Conservation (phyloP, 2,888 invertebrate genomes). For the Nasonia oneida region DNA sequence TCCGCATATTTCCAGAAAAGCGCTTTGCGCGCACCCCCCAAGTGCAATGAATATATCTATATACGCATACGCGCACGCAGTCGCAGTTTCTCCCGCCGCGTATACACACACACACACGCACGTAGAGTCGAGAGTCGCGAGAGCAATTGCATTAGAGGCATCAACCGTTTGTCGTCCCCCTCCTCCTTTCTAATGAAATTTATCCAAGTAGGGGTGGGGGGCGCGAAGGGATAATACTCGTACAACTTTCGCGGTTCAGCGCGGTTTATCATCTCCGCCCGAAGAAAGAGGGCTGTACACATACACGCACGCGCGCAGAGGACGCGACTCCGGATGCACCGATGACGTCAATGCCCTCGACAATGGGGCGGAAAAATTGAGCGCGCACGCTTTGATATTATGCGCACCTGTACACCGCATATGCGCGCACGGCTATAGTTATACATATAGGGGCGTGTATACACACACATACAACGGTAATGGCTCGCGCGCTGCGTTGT, state of each 20-base stretch:
- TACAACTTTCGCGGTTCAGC: neutral
- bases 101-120: neutral
- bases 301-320: neutral
- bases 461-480: no score
- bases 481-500: no score
- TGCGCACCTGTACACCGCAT: neutral
- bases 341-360: slow-evolving; percentile 62
- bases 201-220: neutral
- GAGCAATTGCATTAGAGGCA: slow-evolving; percentile 21
- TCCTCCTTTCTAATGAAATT: neutral
- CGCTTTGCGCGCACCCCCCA: neutral
- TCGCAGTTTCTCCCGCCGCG: neutral
- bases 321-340: slow-evolving; percentile 24
- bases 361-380: slow-evolving; percentile 44
- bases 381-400: neutral
- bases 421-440: no score
- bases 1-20: neutral
- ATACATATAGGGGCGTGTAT: no score
- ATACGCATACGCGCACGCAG: neutral
- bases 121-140: neutral
- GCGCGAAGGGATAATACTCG: neutral
- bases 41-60: neutral
- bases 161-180: neutral
- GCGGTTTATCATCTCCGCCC: neutral
- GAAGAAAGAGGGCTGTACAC: neutral